phyloP scores from a whole-genome alignment of 2,888 invertebrate species.

The Ptilodon capucinus region DNA sequence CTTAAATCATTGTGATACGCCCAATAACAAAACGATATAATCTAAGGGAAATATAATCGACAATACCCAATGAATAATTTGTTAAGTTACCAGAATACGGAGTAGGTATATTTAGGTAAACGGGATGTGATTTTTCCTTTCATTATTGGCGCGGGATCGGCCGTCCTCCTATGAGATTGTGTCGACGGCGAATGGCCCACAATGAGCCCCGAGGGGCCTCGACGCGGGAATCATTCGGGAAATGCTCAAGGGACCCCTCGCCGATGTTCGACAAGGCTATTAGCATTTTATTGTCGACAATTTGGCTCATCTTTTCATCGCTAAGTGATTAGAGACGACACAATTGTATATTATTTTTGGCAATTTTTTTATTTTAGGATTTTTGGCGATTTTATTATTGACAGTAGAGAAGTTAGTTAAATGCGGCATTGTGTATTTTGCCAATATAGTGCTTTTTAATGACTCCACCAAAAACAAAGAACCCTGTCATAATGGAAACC shows the following conservation, averaged over 20 bases:
- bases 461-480: too few relatives aligned
- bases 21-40: not conserved
- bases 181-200: constrained; percentile 1
- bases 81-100: not conserved
- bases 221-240: constrained; percentile 8
- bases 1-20: too few relatives aligned
- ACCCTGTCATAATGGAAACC: too few relatives aligned
- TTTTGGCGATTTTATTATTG: too few relatives aligned
- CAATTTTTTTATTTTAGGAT: not conserved
- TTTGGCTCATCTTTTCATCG: constrained; percentile 2
- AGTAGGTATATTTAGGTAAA: too few relatives aligned
- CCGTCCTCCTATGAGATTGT: not conserved
- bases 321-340: not conserved
- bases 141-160: too few relatives aligned
- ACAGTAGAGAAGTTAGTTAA: too few relatives aligned
- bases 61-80: not conserved
- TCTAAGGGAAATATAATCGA: too few relatives aligned
- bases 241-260: constrained; percentile 2
- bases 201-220: constrained; percentile 2
- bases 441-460: too few relatives aligned
- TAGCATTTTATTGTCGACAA: constrained; percentile 4
- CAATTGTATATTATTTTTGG: not conserved
- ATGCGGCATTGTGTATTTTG: too few relatives aligned
- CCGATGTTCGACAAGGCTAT: constrained; percentile 1
- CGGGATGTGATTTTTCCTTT: not conserved